Percentiles rank a stretch among this genome's conserved stretches.
Evolutionary conservation across 2,888 invertebrate species (phyloP).

Genomic region (Punctoribates punctum): DNA sequence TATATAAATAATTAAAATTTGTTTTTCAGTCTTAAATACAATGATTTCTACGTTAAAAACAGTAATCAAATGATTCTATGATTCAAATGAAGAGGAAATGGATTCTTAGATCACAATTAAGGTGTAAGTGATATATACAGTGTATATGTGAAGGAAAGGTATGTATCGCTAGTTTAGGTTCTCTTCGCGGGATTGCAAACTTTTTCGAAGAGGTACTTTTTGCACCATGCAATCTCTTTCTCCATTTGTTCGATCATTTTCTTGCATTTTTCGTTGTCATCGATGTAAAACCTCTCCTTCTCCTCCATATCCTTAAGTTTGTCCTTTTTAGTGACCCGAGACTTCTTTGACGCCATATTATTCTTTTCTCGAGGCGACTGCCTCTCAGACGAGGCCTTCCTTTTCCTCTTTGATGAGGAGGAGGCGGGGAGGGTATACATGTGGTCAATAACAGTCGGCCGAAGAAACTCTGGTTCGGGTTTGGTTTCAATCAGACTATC

Average conservation of each 20-base stretch:
- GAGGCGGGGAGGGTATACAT: neutral
- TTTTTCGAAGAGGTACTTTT: constrained; percentile 16
- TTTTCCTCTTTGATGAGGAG: neutral
- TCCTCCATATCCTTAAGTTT: constrained; percentile 20
- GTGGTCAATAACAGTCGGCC: constrained; percentile 13
- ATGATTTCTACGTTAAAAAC: too few relatives aligned
- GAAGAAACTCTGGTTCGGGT: neutral
- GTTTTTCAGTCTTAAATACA: too few relatives aligned
- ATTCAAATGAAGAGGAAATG: too few relatives aligned
- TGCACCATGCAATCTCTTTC: constrained; percentile 16
- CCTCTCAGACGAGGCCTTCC: neutral
- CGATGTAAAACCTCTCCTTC: neutral
- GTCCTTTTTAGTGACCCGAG: neutral
- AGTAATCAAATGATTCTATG: too few relatives aligned
- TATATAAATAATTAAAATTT: too few relatives aligned
- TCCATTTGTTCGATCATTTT: neutral
- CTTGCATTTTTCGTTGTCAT: neutral
- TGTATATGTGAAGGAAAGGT: neutral
- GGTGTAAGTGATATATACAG: neutral
- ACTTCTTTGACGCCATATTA: constrained; percentile 18
- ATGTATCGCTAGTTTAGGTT: too few relatives aligned
- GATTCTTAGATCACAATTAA: too few relatives aligned
- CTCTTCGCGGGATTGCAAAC: too few relatives aligned
- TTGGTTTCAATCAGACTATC: constrained; percentile 19
- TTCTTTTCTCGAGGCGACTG: neutral